Percentiles rank a stretch among this genome's conserved stretches.
Evolutionary conservation across 2,797 vertebrate species (phyloP).

Genomic region (Tolypeutes matacus): DNA sequence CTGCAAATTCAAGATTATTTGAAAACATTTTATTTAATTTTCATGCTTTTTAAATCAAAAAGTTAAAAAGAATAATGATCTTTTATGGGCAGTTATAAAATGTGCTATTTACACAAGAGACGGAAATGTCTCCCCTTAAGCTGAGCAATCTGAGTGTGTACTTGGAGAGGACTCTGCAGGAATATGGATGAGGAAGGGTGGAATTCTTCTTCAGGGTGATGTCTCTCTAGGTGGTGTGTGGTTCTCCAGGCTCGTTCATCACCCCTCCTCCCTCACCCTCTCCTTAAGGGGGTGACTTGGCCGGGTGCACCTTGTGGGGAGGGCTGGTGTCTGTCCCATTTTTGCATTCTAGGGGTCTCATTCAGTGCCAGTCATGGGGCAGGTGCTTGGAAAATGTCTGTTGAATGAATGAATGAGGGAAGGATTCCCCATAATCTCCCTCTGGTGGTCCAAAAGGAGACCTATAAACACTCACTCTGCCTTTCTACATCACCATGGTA

Average conservation of each 20-base stretch:
- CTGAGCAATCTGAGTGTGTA: slow-evolving; percentile 29
- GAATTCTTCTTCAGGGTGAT: background rate
- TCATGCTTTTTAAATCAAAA: slow-evolving; percentile 76
- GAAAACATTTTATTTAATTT: slow-evolving; percentile 78
- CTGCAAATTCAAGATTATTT: slow-evolving; percentile 71
- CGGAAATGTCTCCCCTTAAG: slow-evolving; percentile 34
- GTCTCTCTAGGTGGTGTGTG: background rate
- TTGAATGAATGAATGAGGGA: background rate
- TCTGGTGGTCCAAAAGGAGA: background rate
- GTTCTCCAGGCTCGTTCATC: background rate
- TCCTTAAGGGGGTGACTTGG: background rate
- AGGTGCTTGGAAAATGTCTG: background rate
- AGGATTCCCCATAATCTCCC: background rate
- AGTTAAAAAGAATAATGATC: slow-evolving; percentile 77
- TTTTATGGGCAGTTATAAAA: slow-evolving; percentile 55
- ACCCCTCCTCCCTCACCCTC: background rate
- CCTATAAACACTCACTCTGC: too few species aligned
- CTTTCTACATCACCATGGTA: background rate
- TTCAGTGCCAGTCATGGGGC: background rate
- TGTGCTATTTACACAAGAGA: slow-evolving; percentile 23
- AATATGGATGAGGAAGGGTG: background rate
- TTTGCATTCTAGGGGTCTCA: background rate
- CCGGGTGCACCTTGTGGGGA: background rate
- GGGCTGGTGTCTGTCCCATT: background rate
- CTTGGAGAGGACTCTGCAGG: background rate